These are phyloP conservation scores for Adineta ricciae DNA, from an alignment of 2,888 invertebrate genomes.

Conservation along the genomic window DNA sequence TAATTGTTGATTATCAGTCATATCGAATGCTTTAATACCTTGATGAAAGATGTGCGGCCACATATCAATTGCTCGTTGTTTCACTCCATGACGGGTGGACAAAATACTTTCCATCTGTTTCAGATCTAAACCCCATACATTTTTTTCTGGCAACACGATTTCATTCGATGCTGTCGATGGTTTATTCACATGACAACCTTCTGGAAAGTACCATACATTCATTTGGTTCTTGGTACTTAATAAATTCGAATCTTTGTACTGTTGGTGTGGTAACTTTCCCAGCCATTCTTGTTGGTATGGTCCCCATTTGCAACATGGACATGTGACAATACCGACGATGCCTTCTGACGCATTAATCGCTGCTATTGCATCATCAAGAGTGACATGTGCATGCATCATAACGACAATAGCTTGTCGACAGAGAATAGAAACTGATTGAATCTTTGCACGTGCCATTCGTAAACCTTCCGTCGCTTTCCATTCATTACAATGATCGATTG, in stretches of 20 bases:
- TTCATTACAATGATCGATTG: neutral
- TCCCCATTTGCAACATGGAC: neutral
- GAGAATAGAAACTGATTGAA: neutral
- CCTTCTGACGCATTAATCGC: neutral
- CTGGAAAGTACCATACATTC: neutral
- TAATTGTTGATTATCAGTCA: neutral
- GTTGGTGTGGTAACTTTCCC: neutral
- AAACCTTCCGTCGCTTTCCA: neutral
- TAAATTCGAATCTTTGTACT: neutral
- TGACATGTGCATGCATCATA: neutral
- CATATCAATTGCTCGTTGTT: neutral
- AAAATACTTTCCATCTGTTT: neutral
- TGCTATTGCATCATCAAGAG: neutral
- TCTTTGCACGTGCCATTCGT: neutral
- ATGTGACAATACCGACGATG: neutral
- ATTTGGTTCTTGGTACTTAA: neutral
- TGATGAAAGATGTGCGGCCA: neutral
- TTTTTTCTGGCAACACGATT: no score
- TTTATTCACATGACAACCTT: neutral
- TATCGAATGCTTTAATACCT: neutral
- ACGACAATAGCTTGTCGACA: neutral
- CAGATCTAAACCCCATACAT: neutral
- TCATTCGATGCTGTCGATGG: neutral
- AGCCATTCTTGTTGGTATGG: neutral
- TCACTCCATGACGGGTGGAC: neutral